Evolutionary conservation across 2,888 invertebrate species (phyloP), one percentile per base, ranked within the genome.

Genomic region (Mythimna loreyi): DNA sequence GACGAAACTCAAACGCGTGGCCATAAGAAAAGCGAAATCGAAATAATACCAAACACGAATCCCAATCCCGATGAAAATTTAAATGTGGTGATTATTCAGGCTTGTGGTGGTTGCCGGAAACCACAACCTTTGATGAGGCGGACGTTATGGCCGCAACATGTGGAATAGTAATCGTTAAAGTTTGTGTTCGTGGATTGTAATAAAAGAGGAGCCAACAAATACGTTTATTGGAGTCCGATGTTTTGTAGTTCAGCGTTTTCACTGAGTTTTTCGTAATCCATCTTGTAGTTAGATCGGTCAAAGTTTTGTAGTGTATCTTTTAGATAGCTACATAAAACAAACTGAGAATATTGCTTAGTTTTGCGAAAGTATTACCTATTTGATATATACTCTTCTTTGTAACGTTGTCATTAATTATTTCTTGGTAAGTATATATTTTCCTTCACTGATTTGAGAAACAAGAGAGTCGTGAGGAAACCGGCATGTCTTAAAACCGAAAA

Each of bases 61-160:
- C 45, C 33, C 23, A 55, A 55, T 47, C 28, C 19, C 11, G 1
- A 19, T 50, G 50, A 67, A 61, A 60, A 50, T 58, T 78, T 62
- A 25, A 55, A 67, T 66, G 52, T 56, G n/a, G 33, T n/a, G 33
- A 60, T 66, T 52, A 78, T 71, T 59, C 50, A 55, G 57, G 36
- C 49, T 55, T 72, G 68, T 8, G 67, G 67, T 60, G 47, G 25
- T 55, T 30, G 47, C 45, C 58, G 82, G 68, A 75, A 72, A 72
- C 72, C 75, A 33, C 75, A 69, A 49, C 55, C 59, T 79, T 81
- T 72, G 65, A 72, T 65, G 75, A 63, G 49, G 69, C 63, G 50
- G 69, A 72, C 67, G 50, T 69, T 61, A 62, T 72, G 67, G 82
- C 58, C 60, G 13, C 67, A 59, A 40, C 30, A 56, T 74, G 56